Base-by-base conservation (phyloP, 2,888 invertebrate genomes). In the Andrena camellia region DNA sequence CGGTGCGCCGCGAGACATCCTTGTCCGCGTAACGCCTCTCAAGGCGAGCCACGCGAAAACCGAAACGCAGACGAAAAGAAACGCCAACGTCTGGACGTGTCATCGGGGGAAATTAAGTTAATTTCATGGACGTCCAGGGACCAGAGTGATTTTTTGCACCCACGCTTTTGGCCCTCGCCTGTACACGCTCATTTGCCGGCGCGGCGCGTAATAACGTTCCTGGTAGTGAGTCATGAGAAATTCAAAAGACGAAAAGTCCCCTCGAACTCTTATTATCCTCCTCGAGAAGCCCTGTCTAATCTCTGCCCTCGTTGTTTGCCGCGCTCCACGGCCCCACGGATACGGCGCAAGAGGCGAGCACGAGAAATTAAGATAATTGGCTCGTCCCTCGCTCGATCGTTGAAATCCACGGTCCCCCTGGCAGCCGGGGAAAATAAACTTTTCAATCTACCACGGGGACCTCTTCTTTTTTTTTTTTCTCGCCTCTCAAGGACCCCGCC, bases 101-200 rank as follows among this genome's bases (percentile, higher is more conserved):
- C 86, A 88, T 88, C 86, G 80, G 70, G 54, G 82, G 69, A 85
- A 88, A 88, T 88, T 83, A 82, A 88, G 81, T 85, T 88, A 85
- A 88, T 88, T 88, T 86, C 79, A 83, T 76, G 79, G 60, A 66
- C 76, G 57, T 62, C n/a, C 29, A 48, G 68, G 73, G 71, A 31
- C 75, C 70, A 62, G 62, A 31, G n/a, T n/a, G 62, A 69, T 74
- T 88, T 86, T 85, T 88, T 86, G 69, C 81, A 74, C 85, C 84
- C 84, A 81, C 86, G 78, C 77, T 17, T 80, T 17, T 80, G 63
- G 67, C 63, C 66, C 81, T 48, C 73, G 76, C 60, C 31, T 8
- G 54, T 70, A 68, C 59, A 29, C 31, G 78, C 70, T 81, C 79
- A 74, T 81, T 82, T 78, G 71, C 73, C 86, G 60, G 20, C 42